Percentiles rank a stretch among this genome's conserved stretches.
Conservation (phyloP, 1,140 invertebrate species). For the Aleiodes sp. region DNA sequence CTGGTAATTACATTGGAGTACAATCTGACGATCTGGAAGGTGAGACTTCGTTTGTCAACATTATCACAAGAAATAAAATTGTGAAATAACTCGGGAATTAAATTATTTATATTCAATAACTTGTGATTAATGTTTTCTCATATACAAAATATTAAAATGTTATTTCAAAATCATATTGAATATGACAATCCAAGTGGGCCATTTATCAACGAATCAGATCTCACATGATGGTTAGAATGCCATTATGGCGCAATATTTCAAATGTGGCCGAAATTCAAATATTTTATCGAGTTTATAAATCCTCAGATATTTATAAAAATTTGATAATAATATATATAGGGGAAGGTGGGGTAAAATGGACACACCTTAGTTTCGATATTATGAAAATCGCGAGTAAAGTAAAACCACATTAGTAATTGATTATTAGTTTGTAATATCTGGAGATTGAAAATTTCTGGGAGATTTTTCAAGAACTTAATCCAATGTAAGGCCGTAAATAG, state of each 20-base stretch:
- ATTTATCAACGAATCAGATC: conserved; percentile 13
- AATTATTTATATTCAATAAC: conserved; percentile 26
- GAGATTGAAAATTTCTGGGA: too few relatives aligned
- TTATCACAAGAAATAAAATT: conserved; percentile 23
- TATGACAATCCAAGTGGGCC: conserved; percentile 38
- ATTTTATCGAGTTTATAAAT: neutral
- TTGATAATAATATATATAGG: too few relatives aligned
- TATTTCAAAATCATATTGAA: conserved; percentile 40
- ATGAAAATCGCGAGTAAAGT: too few relatives aligned
- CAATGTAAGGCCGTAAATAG: conserved; percentile 12
- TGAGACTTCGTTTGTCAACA: conserved; percentile 37
- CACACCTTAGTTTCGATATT: too few relatives aligned
- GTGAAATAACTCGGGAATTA: neutral
- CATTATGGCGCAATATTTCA: neutral
- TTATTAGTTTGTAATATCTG: too few relatives aligned
- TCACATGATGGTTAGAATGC: conserved; percentile 9
- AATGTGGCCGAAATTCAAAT: neutral
- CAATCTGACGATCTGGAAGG: conserved; percentile 67
- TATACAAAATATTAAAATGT: conserved; percentile 11
- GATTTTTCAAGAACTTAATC: too few relatives aligned
- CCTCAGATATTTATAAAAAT: too few relatives aligned
- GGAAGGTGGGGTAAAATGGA: too few relatives aligned
- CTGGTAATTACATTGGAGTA: conserved; percentile 60
- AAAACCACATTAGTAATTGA: too few relatives aligned
- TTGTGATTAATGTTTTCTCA: conserved; percentile 3